phyloP scores from a whole-genome alignment of 2,888 invertebrate species.

The Cerceris rybyensis region DNA sequence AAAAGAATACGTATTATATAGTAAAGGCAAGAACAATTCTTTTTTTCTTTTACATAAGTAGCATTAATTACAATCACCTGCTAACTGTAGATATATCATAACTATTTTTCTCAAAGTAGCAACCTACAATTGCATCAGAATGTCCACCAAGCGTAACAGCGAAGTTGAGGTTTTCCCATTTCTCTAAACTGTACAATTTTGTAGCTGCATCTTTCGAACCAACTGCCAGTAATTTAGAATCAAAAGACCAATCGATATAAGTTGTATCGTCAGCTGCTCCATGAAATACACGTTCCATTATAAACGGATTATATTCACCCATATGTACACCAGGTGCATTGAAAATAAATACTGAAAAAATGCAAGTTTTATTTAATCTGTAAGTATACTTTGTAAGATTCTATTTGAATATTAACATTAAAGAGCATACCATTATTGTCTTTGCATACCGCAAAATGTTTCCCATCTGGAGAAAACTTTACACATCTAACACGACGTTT shows the following conservation, averaged over 20 bases:
- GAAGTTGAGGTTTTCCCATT: conserved; percentile 87
- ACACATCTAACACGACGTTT: conserved; percentile 89
- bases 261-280: conserved; percentile 93
- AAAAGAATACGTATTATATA: conserved; percentile 12
- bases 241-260: conserved; percentile 95
- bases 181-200: conserved; percentile 90
- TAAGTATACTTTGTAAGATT: conserved; percentile 14
- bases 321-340: conserved; percentile 91
- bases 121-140: conserved; percentile 91
- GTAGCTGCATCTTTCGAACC: conserved; percentile 96
- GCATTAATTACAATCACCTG: conserved; percentile 69
- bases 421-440: conserved; percentile 87
- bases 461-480: conserved; percentile 96
- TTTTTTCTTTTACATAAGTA: conserved; percentile 1
- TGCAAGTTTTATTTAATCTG: conserved; percentile 21
- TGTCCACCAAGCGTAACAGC: conserved; percentile 91
- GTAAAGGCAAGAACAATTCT: conserved; percentile 3
- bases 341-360: conserved; percentile 90
- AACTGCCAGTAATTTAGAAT: conserved; percentile 94
- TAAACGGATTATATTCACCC: conserved; percentile 94
- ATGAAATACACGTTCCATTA: conserved; percentile 91
- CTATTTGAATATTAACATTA: conserved; percentile 4
- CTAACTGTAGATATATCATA: conserved; percentile 93
- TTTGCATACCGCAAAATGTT: conserved; percentile 95
- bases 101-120: conserved; percentile 93